phyloP scores from a whole-genome alignment of 2,113 vertebrate species.

The Catagonus wagneri region DNA sequence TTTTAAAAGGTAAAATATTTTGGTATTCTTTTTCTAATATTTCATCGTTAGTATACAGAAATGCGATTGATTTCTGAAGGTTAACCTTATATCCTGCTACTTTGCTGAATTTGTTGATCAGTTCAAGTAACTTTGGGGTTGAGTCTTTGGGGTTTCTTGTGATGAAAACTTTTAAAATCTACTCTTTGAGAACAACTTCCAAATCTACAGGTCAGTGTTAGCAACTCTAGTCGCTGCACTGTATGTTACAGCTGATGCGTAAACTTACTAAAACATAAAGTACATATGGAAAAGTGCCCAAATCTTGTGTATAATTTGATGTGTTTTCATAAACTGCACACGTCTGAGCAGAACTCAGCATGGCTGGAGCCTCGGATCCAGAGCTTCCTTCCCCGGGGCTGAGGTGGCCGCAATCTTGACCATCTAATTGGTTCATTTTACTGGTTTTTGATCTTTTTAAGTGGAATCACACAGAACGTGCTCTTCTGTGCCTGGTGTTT shows the following conservation, averaged over 20 bases:
- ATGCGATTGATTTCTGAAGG: no score
- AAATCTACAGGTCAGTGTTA: neutral
- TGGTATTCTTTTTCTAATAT: no score
- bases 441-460: neutral
- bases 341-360: accelerated
- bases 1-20: no score
- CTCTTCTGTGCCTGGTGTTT: neutral
- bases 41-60: no score
- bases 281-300: neutral
- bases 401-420: accelerated
- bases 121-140: no score
- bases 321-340: neutral
- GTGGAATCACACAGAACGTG: neutral
- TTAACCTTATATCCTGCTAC: no score
- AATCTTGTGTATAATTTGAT: neutral
- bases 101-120: no score
- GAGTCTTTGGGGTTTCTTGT: no score
- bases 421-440: no score
- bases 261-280: neutral
- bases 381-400: accelerated
- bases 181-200: neutral
- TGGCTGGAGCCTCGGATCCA: no score
- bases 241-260: neutral
- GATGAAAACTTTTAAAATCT: neutral
- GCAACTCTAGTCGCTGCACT: neutral